phyloP scores from a whole-genome alignment of 1,140 invertebrate species.

The Drosophila repleta region DNA sequence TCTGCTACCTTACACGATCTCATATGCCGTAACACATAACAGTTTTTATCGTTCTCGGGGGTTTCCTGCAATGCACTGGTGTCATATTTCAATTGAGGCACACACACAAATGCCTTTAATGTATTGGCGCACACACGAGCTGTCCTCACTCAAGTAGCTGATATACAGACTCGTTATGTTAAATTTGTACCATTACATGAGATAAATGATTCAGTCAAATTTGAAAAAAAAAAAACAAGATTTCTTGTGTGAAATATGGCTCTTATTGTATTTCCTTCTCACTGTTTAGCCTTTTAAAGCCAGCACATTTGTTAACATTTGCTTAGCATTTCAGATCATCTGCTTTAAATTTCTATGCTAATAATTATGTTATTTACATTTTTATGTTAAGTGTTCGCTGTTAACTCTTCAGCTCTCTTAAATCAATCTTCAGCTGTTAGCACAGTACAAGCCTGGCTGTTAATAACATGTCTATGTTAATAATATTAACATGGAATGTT shows the following conservation, averaged over 20 bases:
- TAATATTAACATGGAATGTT: background rate
- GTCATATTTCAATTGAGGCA: conserved; percentile 68
- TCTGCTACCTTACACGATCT: conserved; percentile 37
- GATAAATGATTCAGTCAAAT: background rate
- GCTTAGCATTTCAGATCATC: background rate
- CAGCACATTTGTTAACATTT: background rate
- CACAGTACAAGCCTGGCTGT: background rate
- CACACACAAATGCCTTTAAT: conserved; percentile 40
- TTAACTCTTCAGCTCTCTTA: background rate
- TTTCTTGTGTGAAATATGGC: background rate
- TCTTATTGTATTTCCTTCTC: background rate
- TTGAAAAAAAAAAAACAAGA: background rate
- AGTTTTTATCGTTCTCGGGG: conserved; percentile 57
- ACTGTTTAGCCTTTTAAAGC: background rate
- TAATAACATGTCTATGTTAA: background rate
- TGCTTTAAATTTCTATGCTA: background rate
- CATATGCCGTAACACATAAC: conserved; percentile 39
- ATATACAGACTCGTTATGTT: conserved; percentile 10
- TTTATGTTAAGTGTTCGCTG: background rate
- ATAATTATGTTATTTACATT: background rate
- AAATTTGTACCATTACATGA: conserved; percentile 12
- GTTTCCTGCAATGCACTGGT: conserved; percentile 30
- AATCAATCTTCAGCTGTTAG: background rate
- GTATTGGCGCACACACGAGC: conserved; percentile 16
- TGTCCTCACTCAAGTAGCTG: conserved; percentile 8